These are phyloP conservation scores for Euphonia xanthogaster DNA, from an alignment of 2,797 vertebrate genomes.

Conservation along the genomic window DNA sequence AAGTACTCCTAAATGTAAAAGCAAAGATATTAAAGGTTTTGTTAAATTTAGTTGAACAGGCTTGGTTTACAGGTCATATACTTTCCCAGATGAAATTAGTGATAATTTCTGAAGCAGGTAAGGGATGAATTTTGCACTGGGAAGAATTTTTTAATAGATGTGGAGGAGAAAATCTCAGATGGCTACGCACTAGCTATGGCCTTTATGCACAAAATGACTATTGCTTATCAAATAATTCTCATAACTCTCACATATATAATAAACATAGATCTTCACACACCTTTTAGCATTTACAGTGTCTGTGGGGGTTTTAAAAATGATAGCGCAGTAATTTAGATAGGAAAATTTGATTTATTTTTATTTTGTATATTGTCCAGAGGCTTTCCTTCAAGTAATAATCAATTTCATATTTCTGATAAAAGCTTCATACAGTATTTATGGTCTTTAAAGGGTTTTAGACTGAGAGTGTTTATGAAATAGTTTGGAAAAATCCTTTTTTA, in stretches of 20 bases:
- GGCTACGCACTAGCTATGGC: not conserved
- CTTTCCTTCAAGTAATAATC: not conserved
- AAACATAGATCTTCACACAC: not conserved
- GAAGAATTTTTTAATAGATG: not conserved
- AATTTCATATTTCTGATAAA: conserved; percentile 15
- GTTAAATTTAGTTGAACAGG: not conserved
- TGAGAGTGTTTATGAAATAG: not conserved
- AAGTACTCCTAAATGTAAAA: not conserved
- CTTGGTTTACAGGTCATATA: not conserved
- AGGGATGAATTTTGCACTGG: not conserved
- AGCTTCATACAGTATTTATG: not conserved
- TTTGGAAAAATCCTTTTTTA: not conserved
- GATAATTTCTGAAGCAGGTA: not conserved
- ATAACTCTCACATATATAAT: not conserved
- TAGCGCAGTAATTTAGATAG: not conserved
- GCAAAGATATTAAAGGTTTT: not conserved
- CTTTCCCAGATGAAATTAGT: not conserved
- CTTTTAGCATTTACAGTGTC: not conserved
- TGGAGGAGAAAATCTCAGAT: not conserved
- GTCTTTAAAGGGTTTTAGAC: not conserved
- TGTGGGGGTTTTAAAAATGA: not conserved
- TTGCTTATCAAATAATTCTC: not conserved
- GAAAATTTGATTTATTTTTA: conserved; percentile 8
- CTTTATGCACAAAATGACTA: not conserved
- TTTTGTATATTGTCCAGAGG: not conserved